Percentiles rank a stretch among this genome's conserved stretches.
Conservation (phyloP, 2,888 invertebrate species). For the Leucophenga maculata region DNA sequence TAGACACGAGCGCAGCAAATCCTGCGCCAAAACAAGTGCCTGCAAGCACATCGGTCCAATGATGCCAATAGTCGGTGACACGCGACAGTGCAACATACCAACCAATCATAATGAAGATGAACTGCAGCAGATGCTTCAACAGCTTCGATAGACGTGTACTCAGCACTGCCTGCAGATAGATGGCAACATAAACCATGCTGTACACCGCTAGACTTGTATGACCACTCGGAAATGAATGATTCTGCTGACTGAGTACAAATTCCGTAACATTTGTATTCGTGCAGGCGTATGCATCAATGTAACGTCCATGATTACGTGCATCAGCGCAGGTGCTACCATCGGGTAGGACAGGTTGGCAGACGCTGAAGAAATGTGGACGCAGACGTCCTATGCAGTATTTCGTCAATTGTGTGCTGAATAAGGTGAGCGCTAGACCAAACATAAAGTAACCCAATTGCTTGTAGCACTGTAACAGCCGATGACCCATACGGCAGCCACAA, state of each 20-base stretch:
- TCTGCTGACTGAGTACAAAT: constrained; percentile 79
- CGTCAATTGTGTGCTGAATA: constrained; percentile 56
- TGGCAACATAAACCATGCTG: constrained; percentile 87
- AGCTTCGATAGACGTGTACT: constrained; percentile 86
- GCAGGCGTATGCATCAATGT: constrained; percentile 83
- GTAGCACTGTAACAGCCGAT: constrained; percentile 58
- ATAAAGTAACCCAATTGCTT: constrained; percentile 61
- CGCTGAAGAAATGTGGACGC: constrained; percentile 69
- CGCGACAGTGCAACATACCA: constrained; percentile 65
- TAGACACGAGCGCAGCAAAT: constrained; percentile 55
- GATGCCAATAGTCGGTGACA: constrained; percentile 64
- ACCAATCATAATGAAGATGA: constrained; percentile 64
- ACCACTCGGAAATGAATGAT: constrained; percentile 93
- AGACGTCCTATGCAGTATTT: constrained; percentile 60
- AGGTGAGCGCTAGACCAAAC: constrained; percentile 59
- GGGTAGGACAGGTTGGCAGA: constrained; percentile 84
- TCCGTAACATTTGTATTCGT: constrained; percentile 72
- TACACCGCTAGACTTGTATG: constrained; percentile 91
- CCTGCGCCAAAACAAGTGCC: constrained; percentile 56
- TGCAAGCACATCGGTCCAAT: constrained; percentile 66
- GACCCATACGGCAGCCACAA: constrained; percentile 42
- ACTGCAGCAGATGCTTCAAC: constrained; percentile 85
- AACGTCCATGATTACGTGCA: constrained; percentile 76
- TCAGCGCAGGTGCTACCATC: constrained; percentile 75
- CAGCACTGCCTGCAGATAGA: constrained; percentile 90